Percentiles rank a stretch among this genome's conserved stretches.
Conservation (phyloP, 2,888 invertebrate genomes). For the Dasypogon diadema region DNA sequence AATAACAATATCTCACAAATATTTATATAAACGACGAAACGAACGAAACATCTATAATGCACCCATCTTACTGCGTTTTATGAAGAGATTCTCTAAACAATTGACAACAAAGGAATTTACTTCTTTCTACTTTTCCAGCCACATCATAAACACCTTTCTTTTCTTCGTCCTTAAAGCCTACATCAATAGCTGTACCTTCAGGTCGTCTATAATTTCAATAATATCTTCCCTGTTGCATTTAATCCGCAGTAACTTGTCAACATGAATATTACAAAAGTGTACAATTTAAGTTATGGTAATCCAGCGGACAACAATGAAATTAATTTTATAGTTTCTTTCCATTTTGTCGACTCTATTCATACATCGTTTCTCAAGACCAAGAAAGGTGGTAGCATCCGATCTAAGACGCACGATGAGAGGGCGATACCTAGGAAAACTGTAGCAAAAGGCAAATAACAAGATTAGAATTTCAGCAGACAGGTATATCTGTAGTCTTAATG, state of each 20-base stretch:
- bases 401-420: slow-evolving; percentile 1
- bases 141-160: too few relatives aligned
- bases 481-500: slow-evolving; percentile 24
- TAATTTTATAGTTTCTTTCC: slow-evolving; percentile 37
- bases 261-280: slow-evolving; percentile 41
- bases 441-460: slow-evolving; percentile 25
- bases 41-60: too few relatives aligned
- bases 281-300: slow-evolving; percentile 44
- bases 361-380: neutral
- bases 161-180: too few relatives aligned
- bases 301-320: slow-evolving; percentile 41
- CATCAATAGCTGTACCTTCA: too few relatives aligned
- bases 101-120: too few relatives aligned
- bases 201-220: slow-evolving; percentile 2
- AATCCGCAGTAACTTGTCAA: slow-evolving; percentile 34
- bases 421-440: slow-evolving; percentile 18
- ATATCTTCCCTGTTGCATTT: slow-evolving; percentile 9
- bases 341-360: slow-evolving; percentile 12
- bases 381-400: slow-evolving; percentile 1
- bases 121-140: too few relatives aligned
- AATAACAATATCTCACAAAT: too few relatives aligned
- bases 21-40: too few relatives aligned
- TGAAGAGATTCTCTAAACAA: too few relatives aligned
- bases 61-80: too few relatives aligned
- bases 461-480: slow-evolving; percentile 37